Evolutionary conservation across 2,888 invertebrate genomes (phyloP).

Genomic region (Caenorhabditis doughertyi): DNA sequence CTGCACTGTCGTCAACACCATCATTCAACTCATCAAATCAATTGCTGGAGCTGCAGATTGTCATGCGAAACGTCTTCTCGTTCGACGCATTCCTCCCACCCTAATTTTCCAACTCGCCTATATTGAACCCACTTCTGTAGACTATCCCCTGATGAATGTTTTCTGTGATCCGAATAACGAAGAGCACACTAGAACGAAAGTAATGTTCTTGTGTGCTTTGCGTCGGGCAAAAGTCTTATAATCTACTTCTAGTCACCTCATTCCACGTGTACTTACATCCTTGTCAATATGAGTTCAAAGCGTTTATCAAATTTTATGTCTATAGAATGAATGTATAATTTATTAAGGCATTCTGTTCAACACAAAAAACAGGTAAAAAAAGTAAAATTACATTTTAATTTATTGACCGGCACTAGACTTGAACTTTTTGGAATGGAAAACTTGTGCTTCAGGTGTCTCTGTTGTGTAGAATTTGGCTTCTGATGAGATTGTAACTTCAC

Average conservation of each 20-base stretch:
- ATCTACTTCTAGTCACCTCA: background rate
- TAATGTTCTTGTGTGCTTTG: conserved; percentile 38
- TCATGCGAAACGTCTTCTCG: conserved; percentile 42
- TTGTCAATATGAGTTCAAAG: background rate
- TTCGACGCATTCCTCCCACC: conserved; percentile 32
- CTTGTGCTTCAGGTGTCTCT: conserved; percentile 54
- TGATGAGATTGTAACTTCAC: conserved; percentile 44
- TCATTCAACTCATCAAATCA: conserved; percentile 40
- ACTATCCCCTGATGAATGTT: conserved; percentile 23
- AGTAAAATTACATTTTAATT: too few species aligned
- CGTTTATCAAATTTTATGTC: background rate
- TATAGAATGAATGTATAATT: background rate
- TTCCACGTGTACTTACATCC: background rate
- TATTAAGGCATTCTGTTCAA: background rate
- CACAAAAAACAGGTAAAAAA: too few species aligned
- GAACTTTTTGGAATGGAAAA: conserved; percentile 64
- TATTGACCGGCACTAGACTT: conserved; percentile 63
- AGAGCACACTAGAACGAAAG: conserved; percentile 23
- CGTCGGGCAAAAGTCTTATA: conserved; percentile 1
- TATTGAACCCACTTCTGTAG: conserved; percentile 40
- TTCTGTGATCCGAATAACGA: conserved; percentile 43
- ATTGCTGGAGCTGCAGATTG: conserved; percentile 55
- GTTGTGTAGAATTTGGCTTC: conserved; percentile 57
- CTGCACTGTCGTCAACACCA: conserved; percentile 24
- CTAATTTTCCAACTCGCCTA: conserved; percentile 52